Conservation (phyloP, 2,888 invertebrate genomes). For the Xestobium rufovillosum region DNA sequence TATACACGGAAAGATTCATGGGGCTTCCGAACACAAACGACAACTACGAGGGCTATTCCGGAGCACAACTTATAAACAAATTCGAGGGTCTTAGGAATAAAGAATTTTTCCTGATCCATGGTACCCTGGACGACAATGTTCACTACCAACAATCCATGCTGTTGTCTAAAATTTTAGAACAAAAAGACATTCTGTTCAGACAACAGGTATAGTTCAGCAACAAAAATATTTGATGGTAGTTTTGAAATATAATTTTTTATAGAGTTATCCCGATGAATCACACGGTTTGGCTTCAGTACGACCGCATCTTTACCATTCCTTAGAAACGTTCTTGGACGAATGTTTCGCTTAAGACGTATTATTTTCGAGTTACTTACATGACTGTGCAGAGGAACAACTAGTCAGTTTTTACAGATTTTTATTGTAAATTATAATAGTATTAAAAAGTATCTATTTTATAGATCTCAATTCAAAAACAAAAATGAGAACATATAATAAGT, state of each 20-base stretch:
- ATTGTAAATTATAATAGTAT: no score
- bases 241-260: slow-evolving; percentile 38
- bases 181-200: slow-evolving; percentile 79
- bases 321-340: slow-evolving; percentile 73
- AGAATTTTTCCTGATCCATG: slow-evolving; percentile 85
- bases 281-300: slow-evolving; percentile 77
- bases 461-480: no score
- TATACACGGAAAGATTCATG: slow-evolving; percentile 97
- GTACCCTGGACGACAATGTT: slow-evolving; percentile 92
- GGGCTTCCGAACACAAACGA: slow-evolving; percentile 64
- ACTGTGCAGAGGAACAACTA: not conserved
- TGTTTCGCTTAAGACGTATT: slow-evolving; percentile 43
- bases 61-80: slow-evolving; percentile 67
- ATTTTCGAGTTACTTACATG: slow-evolving; percentile 6
- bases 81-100: slow-evolving; percentile 56
- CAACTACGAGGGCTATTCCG: slow-evolving; percentile 66
- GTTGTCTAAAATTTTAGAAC: slow-evolving; percentile 77
- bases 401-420: no score
- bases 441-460: slow-evolving; percentile 30
- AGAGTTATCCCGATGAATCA: slow-evolving; percentile 93
- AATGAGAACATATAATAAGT: no score
- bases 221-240: no score
- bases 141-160: slow-evolving; percentile 96
- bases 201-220: slow-evolving; percentile 64
- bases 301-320: slow-evolving; percentile 81